These are phyloP conservation scores for Poeciliopsis occidentalis DNA, from an alignment of 2,113 vertebrate genomes.

Conservation along the genomic window DNA sequence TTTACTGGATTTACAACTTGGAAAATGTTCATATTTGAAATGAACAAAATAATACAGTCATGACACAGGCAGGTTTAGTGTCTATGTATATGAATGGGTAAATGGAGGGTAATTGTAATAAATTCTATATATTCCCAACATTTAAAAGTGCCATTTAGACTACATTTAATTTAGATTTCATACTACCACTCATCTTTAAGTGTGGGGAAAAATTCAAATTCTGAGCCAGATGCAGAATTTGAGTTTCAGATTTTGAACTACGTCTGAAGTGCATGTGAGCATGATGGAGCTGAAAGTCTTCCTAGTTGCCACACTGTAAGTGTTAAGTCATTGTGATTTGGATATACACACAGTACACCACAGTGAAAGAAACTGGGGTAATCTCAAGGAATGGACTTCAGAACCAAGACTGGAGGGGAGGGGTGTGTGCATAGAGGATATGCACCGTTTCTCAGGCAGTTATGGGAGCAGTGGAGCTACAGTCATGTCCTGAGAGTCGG, in stretches of 20 bases:
- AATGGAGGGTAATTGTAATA: background rate
- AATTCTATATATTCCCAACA: background rate
- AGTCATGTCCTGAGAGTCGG: slow-evolving; percentile 9
- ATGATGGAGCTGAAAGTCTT: slow-evolving; percentile 83
- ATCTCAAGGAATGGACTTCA: slow-evolving; percentile 52
- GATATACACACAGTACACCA: slow-evolving; percentile 40
- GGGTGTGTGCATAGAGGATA: slow-evolving; percentile 52
- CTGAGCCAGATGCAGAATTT: background rate
- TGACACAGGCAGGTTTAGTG: no score
- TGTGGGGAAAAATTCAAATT: background rate
- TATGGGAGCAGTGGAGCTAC: slow-evolving; percentile 66
- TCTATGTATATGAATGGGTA: no score
- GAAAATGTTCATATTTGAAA: no score
- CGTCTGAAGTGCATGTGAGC: background rate
- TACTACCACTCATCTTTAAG: background rate
- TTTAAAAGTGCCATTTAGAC: background rate
- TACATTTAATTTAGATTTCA: background rate
- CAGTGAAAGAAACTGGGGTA: slow-evolving; percentile 49
- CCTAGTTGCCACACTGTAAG: slow-evolving; percentile 66
- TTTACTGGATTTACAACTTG: no score
- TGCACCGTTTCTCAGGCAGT: slow-evolving; percentile 64
- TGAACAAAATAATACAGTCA: no score
- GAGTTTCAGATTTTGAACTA: background rate
- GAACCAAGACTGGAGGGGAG: slow-evolving; percentile 33
- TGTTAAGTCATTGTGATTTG: slow-evolving; percentile 47